These are phyloP conservation scores for Zaprionus davidi DNA, from an alignment of 1,140 invertebrate species.

Conservation along the genomic window DNA sequence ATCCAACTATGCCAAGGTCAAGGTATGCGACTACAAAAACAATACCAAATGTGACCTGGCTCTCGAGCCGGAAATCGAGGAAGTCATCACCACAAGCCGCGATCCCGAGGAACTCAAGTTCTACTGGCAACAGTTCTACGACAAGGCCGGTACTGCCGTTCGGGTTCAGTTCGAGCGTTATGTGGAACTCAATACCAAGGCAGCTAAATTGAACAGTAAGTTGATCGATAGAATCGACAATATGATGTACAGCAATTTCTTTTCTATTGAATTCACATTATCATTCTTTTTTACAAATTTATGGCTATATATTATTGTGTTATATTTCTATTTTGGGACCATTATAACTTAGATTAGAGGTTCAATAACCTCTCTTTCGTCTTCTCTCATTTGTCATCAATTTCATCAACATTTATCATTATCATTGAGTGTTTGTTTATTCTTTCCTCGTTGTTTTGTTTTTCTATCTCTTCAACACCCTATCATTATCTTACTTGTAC, in stretches of 20 bases:
- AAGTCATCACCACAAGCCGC: constrained; percentile 88
- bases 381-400: background rate
- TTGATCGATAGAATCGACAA: too few relatives aligned
- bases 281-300: background rate
- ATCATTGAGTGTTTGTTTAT: background rate
- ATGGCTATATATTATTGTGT: too few relatives aligned
- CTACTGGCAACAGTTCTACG: constrained; percentile 91
- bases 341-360: background rate
- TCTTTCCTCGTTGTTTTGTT: too few relatives aligned
- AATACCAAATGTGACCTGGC: constrained; percentile 88
- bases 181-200: constrained; percentile 91
- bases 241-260: background rate
- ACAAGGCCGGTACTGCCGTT: constrained; percentile 89
- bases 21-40: constrained; percentile 90
- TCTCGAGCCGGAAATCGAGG: constrained; percentile 91
- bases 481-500: background rate
- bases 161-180: constrained; percentile 89
- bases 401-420: background rate
- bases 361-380: background rate
- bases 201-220: constrained; percentile 88
- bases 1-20: constrained; percentile 91
- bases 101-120: constrained; percentile 90
- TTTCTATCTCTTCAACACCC: background rate
- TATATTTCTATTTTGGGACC: too few relatives aligned
- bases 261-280: background rate